phyloP scores from a whole-genome alignment of 2,113 vertebrate genomes.

The Melanotaenia duboulayi region DNA sequence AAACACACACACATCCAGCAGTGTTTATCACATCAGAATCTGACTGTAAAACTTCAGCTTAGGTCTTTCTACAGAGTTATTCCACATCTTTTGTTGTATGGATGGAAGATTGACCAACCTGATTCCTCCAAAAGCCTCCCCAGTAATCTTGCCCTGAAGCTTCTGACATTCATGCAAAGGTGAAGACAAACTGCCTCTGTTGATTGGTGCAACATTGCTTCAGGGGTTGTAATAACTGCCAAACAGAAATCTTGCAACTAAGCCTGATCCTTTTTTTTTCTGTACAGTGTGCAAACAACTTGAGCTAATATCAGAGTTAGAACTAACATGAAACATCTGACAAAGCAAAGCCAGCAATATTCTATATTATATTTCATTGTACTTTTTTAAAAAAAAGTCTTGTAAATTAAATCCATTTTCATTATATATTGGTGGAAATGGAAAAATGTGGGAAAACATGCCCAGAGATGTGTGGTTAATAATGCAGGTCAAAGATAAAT shows the following conservation, averaged over 20 bases:
- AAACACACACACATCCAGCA: background rate
- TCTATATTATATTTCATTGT: background rate
- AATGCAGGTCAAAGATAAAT: conserved; percentile 38
- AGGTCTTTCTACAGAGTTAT: conserved; percentile 27
- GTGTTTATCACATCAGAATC: background rate
- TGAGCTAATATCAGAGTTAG: background rate
- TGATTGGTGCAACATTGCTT: conserved; percentile 53
- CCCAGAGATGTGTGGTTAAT: conserved; percentile 25
- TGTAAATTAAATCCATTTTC: conserved; percentile 6
- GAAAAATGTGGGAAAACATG: conserved; percentile 10
- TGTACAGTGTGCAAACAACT: background rate
- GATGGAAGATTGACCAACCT: conserved; percentile 72
- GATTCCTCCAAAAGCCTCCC: conserved; percentile 51
- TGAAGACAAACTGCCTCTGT: conserved; percentile 60
- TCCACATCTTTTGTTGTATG: conserved; percentile 60
- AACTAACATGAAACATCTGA: background rate
- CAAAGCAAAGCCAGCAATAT: background rate
- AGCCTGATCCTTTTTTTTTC: conserved; percentile 7
- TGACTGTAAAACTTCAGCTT: conserved; percentile 6
- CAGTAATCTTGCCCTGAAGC: conserved; percentile 72
- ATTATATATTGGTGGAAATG: background rate
- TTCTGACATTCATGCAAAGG: conserved; percentile 69
- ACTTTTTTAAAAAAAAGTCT: background rate
- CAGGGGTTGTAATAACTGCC: conserved; percentile 45
- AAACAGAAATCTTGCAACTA: conserved; percentile 39